Percentiles rank a stretch among this genome's conserved stretches.
Conservation (phyloP, 2,888 invertebrate genomes). For the Cantharis nigra region DNA sequence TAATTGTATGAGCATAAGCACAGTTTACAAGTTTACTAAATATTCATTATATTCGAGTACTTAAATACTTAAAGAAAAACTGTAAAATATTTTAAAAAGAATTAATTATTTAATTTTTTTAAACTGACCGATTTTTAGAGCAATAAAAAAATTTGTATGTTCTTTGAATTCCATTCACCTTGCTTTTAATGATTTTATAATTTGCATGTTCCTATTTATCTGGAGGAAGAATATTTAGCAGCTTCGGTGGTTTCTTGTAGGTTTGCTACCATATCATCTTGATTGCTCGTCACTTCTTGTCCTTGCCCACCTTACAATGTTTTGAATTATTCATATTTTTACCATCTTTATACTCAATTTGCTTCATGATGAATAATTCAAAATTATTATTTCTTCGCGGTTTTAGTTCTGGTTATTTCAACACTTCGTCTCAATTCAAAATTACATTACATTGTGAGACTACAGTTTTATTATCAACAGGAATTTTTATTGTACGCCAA, state of each 20-base stretch:
- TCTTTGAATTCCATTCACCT: too few relatives aligned
- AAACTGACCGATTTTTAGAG: not conserved
- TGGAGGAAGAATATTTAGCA: not conserved
- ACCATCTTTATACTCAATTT: not conserved
- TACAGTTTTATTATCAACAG: not conserved
- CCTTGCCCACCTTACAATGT: not conserved
- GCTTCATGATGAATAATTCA: not conserved
- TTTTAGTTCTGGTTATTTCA: not conserved
- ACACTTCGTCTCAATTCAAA: not conserved
- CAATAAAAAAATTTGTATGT: too few relatives aligned
- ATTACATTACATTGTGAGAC: not conserved
- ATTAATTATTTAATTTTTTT: not conserved
- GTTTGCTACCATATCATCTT: not conserved
- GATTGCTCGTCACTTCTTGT: not conserved
- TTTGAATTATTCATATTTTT: not conserved
- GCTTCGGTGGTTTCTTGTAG: not conserved
- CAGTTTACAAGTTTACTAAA: not conserved
- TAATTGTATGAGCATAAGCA: not conserved
- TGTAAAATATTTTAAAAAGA: not conserved
- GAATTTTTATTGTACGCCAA: not conserved
- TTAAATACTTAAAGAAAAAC: not conserved
- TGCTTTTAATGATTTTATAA: not conserved
- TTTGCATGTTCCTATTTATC: not conserved
- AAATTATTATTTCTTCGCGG: not conserved
- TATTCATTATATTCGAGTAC: not conserved